Percentiles rank a stretch among this genome's conserved stretches.
phyloP scores from a whole-genome alignment of 2,113 vertebrate genomes.

The Lutjanus erythropterus region DNA sequence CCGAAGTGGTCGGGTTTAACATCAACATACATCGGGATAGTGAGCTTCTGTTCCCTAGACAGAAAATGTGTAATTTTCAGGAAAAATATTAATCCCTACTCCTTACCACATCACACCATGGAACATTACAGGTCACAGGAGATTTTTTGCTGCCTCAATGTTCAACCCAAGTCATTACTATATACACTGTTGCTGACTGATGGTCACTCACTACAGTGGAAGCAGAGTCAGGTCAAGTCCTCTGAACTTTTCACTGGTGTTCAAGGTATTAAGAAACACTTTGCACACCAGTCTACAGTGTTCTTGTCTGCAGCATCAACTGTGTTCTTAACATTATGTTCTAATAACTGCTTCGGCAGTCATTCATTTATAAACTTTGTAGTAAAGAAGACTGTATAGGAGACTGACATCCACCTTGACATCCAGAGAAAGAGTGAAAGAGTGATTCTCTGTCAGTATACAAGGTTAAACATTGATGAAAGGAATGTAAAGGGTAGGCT shows the following conservation, averaged over 20 bases:
- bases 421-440: conserved; percentile 10
- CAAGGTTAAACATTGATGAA: neutral
- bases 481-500: neutral
- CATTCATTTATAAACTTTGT: conserved; percentile 7
- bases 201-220: conserved; percentile 14
- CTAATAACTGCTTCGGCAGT: neutral
- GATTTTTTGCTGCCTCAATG: no score
- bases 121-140: no score
- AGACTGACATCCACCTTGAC: conserved; percentile 22
- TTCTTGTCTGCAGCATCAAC: conserved; percentile 12
- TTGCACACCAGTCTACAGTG: conserved; percentile 24
- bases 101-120: no score
- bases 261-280: conserved; percentile 23
- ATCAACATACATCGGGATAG: no score
- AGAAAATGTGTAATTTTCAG: no score
- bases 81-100: no score
- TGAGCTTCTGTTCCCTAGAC: no score
- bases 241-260: conserved; percentile 16
- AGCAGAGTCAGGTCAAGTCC: conserved; percentile 16
- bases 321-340: neutral
- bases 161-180: no score
- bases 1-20: no score
- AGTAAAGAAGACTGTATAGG: neutral
- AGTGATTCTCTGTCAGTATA: neutral
- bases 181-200: no score